Evolutionary conservation across 2,113 vertebrate genomes (phyloP).

Genomic region (Nibea coibor): DNA sequence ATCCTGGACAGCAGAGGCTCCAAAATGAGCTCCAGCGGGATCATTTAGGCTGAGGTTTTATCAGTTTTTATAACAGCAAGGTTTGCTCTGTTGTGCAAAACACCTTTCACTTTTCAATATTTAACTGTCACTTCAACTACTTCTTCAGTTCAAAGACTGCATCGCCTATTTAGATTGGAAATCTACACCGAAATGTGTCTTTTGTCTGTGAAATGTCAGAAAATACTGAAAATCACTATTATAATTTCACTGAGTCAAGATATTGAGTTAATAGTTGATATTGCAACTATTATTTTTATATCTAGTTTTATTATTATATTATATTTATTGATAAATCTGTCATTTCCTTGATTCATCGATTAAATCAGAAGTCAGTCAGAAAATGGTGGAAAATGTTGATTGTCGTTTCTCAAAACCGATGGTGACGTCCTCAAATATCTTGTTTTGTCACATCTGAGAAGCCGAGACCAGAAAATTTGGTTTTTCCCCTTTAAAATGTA

Average conservation of each 20-base stretch:
- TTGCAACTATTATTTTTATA: too few species aligned
- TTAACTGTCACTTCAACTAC: slow-evolving; percentile 7
- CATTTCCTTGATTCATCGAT: too few species aligned
- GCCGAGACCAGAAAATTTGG: background rate
- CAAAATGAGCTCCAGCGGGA: slow-evolving; percentile 57
- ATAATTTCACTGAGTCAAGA: background rate
- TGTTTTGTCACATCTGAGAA: background rate
- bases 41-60: slow-evolving; percentile 39
- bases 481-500: too few species aligned
- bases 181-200: background rate
- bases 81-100: slow-evolving; percentile 41
- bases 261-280: too few species aligned
- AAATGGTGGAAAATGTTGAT: too few species aligned
- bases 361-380: too few species aligned
- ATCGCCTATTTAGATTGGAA: background rate
- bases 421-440: background rate
- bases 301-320: too few species aligned
- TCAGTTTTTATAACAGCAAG: slow-evolving; percentile 28
- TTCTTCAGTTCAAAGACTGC: background rate
- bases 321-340: too few species aligned
- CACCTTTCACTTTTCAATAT: slow-evolving; percentile 46
- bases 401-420: background rate
- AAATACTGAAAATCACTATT: background rate
- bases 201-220: background rate
- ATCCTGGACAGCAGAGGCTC: slow-evolving; percentile 23